Conservation (phyloP, 2,888 invertebrate genomes). For the Luperina nickerlii region DNA sequence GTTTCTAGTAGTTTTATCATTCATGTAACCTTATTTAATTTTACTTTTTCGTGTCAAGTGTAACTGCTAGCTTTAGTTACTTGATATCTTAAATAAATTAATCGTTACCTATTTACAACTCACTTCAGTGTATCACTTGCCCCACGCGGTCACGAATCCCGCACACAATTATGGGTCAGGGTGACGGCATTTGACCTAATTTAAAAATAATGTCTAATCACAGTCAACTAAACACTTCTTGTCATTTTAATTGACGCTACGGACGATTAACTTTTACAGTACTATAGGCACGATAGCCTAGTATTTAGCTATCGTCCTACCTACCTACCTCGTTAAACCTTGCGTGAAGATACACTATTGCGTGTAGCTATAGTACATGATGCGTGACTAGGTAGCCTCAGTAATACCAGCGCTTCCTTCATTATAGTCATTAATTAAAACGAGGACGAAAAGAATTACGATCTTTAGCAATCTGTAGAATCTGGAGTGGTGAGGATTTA, state of each 20-base stretch:
- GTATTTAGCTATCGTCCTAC: conserved; percentile 1
- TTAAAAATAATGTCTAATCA: conserved; percentile 19
- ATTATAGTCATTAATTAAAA: conserved; percentile 41
- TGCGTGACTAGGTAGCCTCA: conserved; percentile 52
- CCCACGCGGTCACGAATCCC: too few relatives aligned
- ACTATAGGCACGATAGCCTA: not conserved
- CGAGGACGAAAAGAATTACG: conserved; percentile 43
- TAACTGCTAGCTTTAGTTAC: too few relatives aligned
- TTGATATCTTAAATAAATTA: too few relatives aligned
- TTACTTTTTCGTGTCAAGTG: too few relatives aligned
- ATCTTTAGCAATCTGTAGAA: conserved; percentile 8
- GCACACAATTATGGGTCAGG: conserved; percentile 34
- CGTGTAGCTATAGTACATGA: conserved; percentile 12
- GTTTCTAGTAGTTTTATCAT: too few relatives aligned
- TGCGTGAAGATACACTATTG: conserved; percentile 33
- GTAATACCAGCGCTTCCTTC: conserved; percentile 5
- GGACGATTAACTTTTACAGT: conserved; percentile 16
- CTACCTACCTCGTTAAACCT: conserved; percentile 7
- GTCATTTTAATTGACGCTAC: conserved; percentile 2
- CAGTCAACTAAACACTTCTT: conserved; percentile 35
- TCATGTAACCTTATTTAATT: too few relatives aligned
- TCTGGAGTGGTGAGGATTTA: conserved; percentile 4
- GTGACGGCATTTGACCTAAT: conserved; percentile 29
- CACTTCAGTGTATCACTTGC: too few relatives aligned
- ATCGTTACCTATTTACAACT: too few relatives aligned